Conservation (phyloP, 2,797 vertebrate species). For the Lemur catta region DNA sequence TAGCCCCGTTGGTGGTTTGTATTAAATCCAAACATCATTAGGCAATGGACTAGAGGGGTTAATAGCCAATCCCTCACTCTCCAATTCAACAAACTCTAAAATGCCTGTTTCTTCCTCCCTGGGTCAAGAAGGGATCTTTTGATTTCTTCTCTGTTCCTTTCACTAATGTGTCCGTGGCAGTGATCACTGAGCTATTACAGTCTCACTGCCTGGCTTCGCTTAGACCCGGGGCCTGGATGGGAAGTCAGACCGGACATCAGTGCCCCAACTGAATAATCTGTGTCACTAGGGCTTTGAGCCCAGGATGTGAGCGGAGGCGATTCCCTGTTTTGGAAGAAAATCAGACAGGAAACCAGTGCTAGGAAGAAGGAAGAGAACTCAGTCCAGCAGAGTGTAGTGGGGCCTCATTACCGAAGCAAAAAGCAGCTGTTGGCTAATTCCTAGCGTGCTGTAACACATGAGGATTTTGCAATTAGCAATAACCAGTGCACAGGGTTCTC, state of each 20-base stretch:
- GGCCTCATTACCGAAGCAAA: conserved; percentile 71
- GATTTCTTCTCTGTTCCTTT: neutral
- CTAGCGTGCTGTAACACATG: conserved; percentile 75
- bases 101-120: neutral
- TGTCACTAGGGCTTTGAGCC: conserved; percentile 76
- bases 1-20: neutral
- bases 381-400: conserved; percentile 69
- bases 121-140: neutral
- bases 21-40: neutral
- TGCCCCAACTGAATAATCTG: conserved; percentile 70
- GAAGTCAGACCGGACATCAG: conserved; percentile 67
- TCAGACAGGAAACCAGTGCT: conserved; percentile 72
- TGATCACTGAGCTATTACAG: neutral
- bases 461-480: conserved; percentile 75
- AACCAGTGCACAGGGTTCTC: conserved; percentile 41
- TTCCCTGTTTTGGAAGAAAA: conserved; percentile 76
- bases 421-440: conserved; percentile 76
- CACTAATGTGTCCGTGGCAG: neutral
- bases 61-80: neutral
- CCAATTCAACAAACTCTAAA: neutral
- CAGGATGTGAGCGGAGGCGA: conserved; percentile 70
- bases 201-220: neutral
- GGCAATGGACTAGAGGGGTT: neutral
- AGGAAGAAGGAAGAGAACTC: conserved; percentile 73
- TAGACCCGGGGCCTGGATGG: conserved; percentile 45